Percentiles rank a stretch among this genome's conserved stretches.
Evolutionary conservation across 2,113 vertebrate genomes (phyloP).

Genomic region (Anolis sagrei): DNA sequence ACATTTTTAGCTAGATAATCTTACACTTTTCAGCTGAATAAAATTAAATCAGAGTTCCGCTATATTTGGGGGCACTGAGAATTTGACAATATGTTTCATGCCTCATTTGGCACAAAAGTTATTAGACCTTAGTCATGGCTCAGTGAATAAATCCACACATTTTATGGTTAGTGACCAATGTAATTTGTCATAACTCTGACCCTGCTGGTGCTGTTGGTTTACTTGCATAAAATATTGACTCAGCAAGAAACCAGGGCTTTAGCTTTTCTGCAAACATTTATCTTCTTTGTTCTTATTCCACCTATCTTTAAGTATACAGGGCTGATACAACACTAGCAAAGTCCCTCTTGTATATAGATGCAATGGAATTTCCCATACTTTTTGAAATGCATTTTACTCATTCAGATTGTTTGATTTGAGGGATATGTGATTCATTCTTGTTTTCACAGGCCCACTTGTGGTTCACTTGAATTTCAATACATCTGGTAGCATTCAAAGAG

Average conservation of each 20-base stretch:
- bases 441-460: too few species aligned
- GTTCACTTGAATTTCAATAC: too few species aligned
- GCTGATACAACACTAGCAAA: background rate
- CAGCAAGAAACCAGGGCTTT: background rate
- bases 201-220: constrained; percentile 33
- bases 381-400: background rate
- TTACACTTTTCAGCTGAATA: constrained; percentile 28
- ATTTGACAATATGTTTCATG: constrained; percentile 53
- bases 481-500: too few species aligned
- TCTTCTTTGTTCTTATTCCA: background rate
- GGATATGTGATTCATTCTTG: too few species aligned
- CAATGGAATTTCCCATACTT: background rate
- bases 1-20: background rate
- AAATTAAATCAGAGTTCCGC: constrained; percentile 27
- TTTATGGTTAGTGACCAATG: constrained; percentile 48
- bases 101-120: constrained; percentile 42
- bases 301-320: constrained; percentile 4
- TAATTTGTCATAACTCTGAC: constrained; percentile 48
- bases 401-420: background rate
- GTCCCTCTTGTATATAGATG: background rate
- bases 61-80: constrained; percentile 11
- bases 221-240: constrained; percentile 26
- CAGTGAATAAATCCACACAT: constrained; percentile 43
- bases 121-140: constrained; percentile 43
- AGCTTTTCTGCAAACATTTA: background rate